Evolutionary conservation across 2,888 invertebrate species (phyloP).

Genomic region (Drosophila maculinotata): DNA sequence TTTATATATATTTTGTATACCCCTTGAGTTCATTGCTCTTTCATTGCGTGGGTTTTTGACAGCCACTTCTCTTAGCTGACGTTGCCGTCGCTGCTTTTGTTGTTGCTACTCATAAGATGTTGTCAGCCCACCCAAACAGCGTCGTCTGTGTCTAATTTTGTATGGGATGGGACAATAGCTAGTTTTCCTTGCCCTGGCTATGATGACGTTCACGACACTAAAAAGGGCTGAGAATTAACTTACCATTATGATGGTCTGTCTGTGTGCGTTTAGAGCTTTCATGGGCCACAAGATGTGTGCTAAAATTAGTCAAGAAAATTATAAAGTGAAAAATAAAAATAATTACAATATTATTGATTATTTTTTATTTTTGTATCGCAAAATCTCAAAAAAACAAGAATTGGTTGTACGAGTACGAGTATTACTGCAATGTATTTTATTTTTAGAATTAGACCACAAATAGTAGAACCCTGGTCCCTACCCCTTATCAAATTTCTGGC

Average conservation of each 20-base stretch:
- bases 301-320: not conserved
- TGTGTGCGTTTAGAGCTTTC: not conserved
- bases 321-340: not conserved
- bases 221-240: constrained; percentile 35
- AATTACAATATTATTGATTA: not conserved
- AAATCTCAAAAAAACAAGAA: not conserved
- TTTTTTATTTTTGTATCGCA: not conserved
- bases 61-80: constrained; percentile 49
- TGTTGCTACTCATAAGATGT: constrained; percentile 21
- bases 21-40: constrained; percentile 58
- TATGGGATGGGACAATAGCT: constrained; percentile 4
- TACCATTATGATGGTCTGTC: constrained; percentile 26
- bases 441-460: constrained; percentile 6
- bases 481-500: constrained; percentile 46
- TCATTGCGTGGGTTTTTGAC: constrained; percentile 59
- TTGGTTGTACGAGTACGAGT: not conserved
- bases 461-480: not conserved
- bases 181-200: constrained; percentile 31
- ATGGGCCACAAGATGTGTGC: no score
- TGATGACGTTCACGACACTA: constrained; percentile 57
- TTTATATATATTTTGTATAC: constrained; percentile 4
- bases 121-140: constrained; percentile 55
- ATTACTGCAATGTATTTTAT: not conserved
- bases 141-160: constrained; percentile 27
- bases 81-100: constrained; percentile 11